A percentile compares a stretch with the other conserved stretches of the same genome.
phyloP scores from a whole-genome alignment of 2,888 invertebrate species.

The Nebria brevicollis region DNA sequence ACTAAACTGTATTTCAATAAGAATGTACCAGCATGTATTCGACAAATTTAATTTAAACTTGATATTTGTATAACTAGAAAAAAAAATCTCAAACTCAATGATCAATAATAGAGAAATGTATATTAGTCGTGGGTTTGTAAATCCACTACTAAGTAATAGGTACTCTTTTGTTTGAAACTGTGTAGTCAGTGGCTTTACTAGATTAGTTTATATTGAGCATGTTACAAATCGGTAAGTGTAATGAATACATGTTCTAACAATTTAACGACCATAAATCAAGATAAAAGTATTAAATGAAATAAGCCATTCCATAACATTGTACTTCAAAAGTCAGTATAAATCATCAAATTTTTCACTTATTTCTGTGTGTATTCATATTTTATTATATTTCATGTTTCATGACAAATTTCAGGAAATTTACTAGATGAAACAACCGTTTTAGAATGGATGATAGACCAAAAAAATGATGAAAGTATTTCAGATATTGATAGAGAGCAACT shows the following conservation, averaged over 20 bases:
- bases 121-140: neutral
- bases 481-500: conserved; percentile 86
- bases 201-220: conserved; percentile 29
- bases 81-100: no score
- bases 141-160: neutral
- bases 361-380: neutral
- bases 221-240: conserved; percentile 40
- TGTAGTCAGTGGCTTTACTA: neutral
- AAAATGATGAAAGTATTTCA: conserved; percentile 91
- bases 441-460: conserved; percentile 91
- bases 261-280: conserved; percentile 27
- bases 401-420: conserved; percentile 69
- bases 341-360: conserved; percentile 15
- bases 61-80: no score
- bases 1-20: no score
- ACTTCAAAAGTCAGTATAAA: conserved; percentile 41
- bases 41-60: no score
- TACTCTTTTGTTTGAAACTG: neutral
- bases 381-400: conserved; percentile 29
- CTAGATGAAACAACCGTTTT: conserved; percentile 84
- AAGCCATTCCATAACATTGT: conserved; percentile 59
- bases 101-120: neutral
- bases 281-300: conserved; percentile 41
- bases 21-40: no score
- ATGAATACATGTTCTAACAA: conserved; percentile 29